A percentile compares a stretch with the other conserved stretches of the same genome.
phyloP scores from a whole-genome alignment of 2,888 invertebrate species.

The Panorpa germanica region DNA sequence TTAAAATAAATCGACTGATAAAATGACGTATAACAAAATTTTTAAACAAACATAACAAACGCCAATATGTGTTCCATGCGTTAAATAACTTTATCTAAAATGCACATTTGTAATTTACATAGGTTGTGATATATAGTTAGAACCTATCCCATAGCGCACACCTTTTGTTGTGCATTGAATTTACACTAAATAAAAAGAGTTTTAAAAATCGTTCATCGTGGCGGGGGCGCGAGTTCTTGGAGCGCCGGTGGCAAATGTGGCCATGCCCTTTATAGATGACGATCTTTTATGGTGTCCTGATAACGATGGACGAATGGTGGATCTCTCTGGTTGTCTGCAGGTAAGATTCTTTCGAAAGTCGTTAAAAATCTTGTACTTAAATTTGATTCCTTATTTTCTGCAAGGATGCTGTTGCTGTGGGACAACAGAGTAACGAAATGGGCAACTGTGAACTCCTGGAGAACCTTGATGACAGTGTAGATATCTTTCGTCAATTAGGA shows the following conservation, averaged over 20 bases:
- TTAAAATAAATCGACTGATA: no score
- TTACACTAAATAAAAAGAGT: no score
- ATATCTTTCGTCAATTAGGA: constrained; percentile 62
- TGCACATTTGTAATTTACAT: no score
- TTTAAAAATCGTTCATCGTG: no score
- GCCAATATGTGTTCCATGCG: no score
- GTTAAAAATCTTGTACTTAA: constrained; percentile 8
- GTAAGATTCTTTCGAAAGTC: constrained; percentile 26
- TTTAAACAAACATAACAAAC: no score
- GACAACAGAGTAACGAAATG: constrained; percentile 10
- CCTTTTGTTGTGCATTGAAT: no score
- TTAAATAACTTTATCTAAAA: no score
- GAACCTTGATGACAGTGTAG: constrained; percentile 59
- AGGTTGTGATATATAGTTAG: no score
- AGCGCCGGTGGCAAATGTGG: constrained; percentile 44
- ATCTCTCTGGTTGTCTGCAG: constrained; percentile 75
- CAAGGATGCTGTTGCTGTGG: neutral
- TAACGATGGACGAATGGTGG: constrained; percentile 88
- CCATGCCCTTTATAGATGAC: constrained; percentile 94
- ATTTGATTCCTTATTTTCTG: neutral
- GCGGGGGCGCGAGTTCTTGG: constrained; percentile 41
- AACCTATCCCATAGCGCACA: no score
- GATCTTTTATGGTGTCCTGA: constrained; percentile 87
- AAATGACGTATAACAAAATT: no score
- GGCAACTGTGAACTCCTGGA: no score